Conservation (phyloP, 2,113 vertebrate species). For the Tragelaphus strepsiceros region DNA sequence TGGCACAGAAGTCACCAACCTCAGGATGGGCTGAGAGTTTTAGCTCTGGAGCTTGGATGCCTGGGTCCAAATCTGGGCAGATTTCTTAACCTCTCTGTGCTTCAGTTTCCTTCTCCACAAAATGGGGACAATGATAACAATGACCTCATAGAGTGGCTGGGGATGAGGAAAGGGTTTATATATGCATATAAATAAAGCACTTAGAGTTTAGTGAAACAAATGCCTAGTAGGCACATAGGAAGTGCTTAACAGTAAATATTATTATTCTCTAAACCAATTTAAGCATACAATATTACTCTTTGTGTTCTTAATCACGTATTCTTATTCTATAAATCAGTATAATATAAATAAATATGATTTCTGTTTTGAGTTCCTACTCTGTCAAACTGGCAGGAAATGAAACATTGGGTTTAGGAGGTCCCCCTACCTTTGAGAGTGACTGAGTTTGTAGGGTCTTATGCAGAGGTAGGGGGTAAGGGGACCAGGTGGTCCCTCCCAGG, state of each 20-base stretch:
- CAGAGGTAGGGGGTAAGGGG: background rate
- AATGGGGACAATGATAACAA: background rate
- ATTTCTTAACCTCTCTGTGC: background rate
- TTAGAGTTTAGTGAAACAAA: background rate
- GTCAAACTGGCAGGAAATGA: background rate
- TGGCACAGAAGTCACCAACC: background rate
- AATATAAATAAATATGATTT: background rate
- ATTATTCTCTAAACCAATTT: background rate
- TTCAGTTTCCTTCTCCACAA: background rate
- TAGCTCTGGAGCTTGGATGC: background rate
- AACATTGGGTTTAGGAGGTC: background rate
- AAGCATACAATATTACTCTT: background rate
- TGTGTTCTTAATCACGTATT: background rate
- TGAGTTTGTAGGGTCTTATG: background rate
- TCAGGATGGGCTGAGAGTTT: background rate
- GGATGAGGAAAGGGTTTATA: background rate
- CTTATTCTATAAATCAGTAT: background rate
- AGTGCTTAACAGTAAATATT: background rate
- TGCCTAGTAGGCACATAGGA: background rate
- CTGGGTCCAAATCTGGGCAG: background rate
- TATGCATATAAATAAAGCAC: rapidly evolving
- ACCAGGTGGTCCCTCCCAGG: background rate
- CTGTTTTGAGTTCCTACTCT: background rate
- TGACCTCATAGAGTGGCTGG: background rate
- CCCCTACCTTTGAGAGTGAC: background rate